Conservation (phyloP, 2,888 invertebrate species). For the Prostheceraeus crozeri region DNA sequence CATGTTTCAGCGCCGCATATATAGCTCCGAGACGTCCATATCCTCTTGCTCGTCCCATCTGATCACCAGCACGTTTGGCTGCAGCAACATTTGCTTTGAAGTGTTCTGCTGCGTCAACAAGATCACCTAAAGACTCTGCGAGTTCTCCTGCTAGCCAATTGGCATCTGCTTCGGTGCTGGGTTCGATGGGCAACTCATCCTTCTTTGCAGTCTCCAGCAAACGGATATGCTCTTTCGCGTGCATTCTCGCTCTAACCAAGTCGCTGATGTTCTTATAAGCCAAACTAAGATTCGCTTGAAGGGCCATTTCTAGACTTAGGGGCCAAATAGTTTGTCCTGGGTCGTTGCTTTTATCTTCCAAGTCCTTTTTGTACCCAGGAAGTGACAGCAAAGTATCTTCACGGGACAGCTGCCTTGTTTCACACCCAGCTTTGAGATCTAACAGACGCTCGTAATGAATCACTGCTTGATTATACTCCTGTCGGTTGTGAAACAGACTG, state of each 20-base stretch:
- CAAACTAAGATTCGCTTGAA: constrained; percentile 52
- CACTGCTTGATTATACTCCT: constrained; percentile 49
- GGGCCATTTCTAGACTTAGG: constrained; percentile 48
- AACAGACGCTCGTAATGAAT: constrained; percentile 51
- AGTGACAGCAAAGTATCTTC: too few relatives aligned
- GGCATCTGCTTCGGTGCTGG: too few relatives aligned
- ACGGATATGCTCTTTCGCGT: neutral
- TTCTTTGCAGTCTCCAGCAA: neutral
- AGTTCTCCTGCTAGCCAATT: neutral
- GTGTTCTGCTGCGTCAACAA: constrained; percentile 46
- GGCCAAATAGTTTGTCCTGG: constrained; percentile 50
- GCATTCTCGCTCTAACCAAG: constrained; percentile 40
- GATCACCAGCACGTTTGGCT: constrained; percentile 41
- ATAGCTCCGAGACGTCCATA: neutral
- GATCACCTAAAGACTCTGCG: constrained; percentile 44
- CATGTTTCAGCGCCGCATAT: constrained; percentile 3
- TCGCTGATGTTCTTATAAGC: constrained; percentile 52
- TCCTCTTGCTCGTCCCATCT: neutral
- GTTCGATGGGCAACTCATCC: neutral
- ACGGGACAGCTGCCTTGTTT: constrained; percentile 39
- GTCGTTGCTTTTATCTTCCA: constrained; percentile 38
- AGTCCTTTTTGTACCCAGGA: too few relatives aligned
- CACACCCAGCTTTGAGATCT: constrained; percentile 47
- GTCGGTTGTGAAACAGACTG: constrained; percentile 48
- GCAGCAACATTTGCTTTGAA: constrained; percentile 46